phyloP scores from a whole-genome alignment of 2,888 invertebrate species.

The Cerastoderma edule region DNA sequence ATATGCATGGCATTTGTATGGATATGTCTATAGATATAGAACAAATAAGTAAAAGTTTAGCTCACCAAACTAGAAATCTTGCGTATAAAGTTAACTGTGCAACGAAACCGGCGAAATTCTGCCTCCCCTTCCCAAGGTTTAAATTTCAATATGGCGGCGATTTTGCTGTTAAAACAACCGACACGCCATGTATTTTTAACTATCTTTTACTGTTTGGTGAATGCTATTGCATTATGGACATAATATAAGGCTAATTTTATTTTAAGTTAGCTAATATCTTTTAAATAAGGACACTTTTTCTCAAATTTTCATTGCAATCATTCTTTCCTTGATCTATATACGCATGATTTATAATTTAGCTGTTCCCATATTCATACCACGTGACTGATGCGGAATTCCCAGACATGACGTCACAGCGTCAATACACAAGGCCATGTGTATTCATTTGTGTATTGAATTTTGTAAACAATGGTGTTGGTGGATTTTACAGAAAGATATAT shows the following conservation, averaged over 20 bases:
- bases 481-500: not conserved
- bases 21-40: too few species aligned
- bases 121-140: not conserved
- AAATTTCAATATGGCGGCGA: slow-evolving; percentile 8
- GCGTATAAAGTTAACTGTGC: not conserved
- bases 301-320: not conserved
- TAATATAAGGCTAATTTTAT: too few species aligned
- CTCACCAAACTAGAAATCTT: too few species aligned
- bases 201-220: too few species aligned
- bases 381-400: slow-evolving; percentile 5
- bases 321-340: not conserved
- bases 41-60: too few species aligned
- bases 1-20: not conserved
- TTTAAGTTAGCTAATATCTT: too few species aligned
- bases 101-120: slow-evolving; percentile 11
- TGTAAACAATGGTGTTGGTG: not conserved
- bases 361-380: not conserved
- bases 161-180: too few species aligned
- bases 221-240: too few species aligned
- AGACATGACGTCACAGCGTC: slow-evolving; percentile 4
- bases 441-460: not conserved
- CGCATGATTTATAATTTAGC: not conserved
- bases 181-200: too few species aligned
- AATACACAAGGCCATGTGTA: slow-evolving; percentile 1
- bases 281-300: not conserved